Percentiles rank a stretch among this genome's conserved stretches.
These are phyloP conservation scores for Cylindroiulus punctatus DNA, from an alignment of 2,888 invertebrate species.

Conservation along the genomic window DNA sequence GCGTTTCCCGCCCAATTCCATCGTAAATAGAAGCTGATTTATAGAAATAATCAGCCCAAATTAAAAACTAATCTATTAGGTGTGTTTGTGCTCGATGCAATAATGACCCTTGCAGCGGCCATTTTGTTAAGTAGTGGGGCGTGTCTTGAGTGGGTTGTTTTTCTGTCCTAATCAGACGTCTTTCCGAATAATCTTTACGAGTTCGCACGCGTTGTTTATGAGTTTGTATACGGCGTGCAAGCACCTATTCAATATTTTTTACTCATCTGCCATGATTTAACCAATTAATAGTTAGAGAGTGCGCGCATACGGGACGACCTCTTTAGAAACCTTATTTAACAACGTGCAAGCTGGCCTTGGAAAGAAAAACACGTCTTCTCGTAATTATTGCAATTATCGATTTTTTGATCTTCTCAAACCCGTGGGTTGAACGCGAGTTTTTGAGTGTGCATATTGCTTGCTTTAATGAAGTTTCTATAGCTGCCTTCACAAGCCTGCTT, in stretches of 20 bases:
- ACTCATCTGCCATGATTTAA: conserved; percentile 32
- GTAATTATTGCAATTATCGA: conserved; percentile 32
- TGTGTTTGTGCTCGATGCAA: background rate
- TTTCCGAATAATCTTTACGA: conserved; percentile 23
- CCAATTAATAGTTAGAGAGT: conserved; percentile 12
- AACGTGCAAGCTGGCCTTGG: background rate
- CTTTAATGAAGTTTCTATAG: conserved; percentile 21
- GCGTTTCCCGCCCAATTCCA: background rate
- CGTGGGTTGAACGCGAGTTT: background rate
- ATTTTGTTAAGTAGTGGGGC: conserved; percentile 27
- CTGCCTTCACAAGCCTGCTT: background rate
- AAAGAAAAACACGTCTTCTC: background rate
- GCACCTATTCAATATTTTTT: conserved; percentile 12
- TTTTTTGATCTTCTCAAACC: background rate
- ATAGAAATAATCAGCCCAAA: conserved; percentile 25
- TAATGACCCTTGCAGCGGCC: background rate
- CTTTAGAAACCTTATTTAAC: background rate
- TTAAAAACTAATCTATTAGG: conserved; percentile 32
- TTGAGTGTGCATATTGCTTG: background rate
- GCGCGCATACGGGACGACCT: background rate
- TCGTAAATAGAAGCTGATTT: conserved; percentile 21
- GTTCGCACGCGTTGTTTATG: conserved; percentile 8
- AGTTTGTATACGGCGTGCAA: conserved; percentile 13
- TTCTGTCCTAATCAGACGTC: background rate
- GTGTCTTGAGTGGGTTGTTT: background rate